phyloP scores from a whole-genome alignment of 2,113 vertebrate species.

The Chinchilla lanigera region DNA sequence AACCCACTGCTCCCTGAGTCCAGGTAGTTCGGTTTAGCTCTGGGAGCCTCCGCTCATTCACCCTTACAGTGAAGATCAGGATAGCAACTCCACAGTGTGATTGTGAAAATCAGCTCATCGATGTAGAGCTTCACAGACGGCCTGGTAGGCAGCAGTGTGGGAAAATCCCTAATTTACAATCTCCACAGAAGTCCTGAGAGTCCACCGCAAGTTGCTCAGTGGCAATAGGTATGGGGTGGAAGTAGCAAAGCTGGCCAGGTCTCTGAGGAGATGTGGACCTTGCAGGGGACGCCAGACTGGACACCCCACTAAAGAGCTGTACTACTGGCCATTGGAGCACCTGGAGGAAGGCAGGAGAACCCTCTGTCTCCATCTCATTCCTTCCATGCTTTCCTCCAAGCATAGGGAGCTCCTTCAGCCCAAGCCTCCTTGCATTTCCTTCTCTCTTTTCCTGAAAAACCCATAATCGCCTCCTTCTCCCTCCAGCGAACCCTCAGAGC shows the following conservation, averaged over 20 bases:
- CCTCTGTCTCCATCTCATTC: not conserved
- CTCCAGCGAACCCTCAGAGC: not conserved
- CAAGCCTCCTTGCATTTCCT: not conserved
- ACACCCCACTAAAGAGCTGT: not conserved
- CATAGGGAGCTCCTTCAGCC: not conserved
- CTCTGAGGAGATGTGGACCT: not conserved
- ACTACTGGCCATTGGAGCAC: not conserved
- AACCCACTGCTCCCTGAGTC: not conserved
- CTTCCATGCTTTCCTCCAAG: not conserved
- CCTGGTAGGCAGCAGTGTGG: not conserved
- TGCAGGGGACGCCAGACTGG: not conserved
- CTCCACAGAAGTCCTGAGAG: not conserved
- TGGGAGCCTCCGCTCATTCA: not conserved
- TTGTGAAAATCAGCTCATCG: not conserved
- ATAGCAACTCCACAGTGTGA: not conserved
- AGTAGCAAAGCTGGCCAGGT: not conserved
- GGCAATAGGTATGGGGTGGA: not conserved
- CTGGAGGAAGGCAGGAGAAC: not conserved
- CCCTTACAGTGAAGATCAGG: not conserved
- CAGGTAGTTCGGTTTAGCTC: not conserved
- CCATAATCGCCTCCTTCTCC: not conserved
- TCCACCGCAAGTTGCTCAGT: not conserved
- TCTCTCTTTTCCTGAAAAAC: slow-evolving; percentile 37
- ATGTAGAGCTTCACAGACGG: not conserved
- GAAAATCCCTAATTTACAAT: not conserved